Evolutionary conservation across 2,888 invertebrate genomes (phyloP).

Genomic region (Drosophila colorata): DNA sequence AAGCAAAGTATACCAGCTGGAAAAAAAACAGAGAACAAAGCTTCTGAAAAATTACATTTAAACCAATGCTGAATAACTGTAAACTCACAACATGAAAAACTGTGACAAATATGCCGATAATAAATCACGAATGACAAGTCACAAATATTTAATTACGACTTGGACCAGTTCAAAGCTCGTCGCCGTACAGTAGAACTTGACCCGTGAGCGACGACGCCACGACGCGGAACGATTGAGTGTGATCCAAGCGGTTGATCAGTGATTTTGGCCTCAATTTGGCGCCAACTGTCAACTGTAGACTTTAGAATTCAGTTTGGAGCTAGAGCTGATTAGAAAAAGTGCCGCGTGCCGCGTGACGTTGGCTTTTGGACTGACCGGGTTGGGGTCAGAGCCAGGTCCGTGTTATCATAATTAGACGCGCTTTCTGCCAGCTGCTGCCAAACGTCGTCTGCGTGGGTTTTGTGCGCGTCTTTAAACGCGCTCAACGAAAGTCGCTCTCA

Average conservation of each 20-base stretch:
- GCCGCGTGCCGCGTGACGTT: constrained; percentile 49
- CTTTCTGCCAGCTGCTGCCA: constrained; percentile 54
- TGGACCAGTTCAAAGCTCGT: constrained; percentile 15
- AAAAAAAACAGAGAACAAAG: constrained; percentile 2
- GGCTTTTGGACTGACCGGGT: constrained; percentile 4
- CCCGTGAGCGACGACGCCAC: neutral
- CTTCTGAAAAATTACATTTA: constrained; percentile 22
- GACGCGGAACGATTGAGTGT: constrained; percentile 3
- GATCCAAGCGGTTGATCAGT: constrained; percentile 28
- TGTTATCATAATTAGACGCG: constrained; percentile 59
- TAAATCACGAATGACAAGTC: constrained; percentile 27
- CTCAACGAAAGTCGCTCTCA: constrained; percentile 65
- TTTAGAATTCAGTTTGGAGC: constrained; percentile 44
- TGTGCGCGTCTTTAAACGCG: constrained; percentile 47
- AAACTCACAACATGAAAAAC: neutral
- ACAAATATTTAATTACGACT: constrained; percentile 32
- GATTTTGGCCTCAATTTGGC: constrained; percentile 55
- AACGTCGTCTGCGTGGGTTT: constrained; percentile 31
- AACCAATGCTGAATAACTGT: constrained; percentile 8
- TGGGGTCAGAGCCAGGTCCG: constrained; percentile 19
- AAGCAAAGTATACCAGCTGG: constrained; percentile 2
- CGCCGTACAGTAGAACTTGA: constrained; percentile 8
- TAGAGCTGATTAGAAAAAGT: constrained; percentile 63
- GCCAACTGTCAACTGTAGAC: constrained; percentile 51
- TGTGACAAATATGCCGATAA: constrained; percentile 32